These are phyloP conservation scores for Siniperca chuatsi DNA, from an alignment of 2,113 vertebrate species.

Conservation along the genomic window DNA sequence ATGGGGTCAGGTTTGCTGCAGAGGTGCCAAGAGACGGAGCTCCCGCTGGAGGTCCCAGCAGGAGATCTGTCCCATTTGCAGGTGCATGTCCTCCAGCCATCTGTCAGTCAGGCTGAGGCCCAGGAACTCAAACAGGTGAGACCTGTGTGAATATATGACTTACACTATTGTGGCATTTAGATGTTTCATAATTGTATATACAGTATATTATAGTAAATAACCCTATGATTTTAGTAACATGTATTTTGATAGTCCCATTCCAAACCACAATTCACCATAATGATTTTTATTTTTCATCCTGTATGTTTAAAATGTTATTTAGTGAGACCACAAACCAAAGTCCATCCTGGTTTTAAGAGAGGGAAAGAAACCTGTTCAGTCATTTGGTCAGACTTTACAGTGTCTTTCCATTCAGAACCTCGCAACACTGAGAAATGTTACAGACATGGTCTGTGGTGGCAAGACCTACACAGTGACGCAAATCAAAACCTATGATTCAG, in stretches of 20 bases:
- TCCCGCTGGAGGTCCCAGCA: constrained; percentile 75
- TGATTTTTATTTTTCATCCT: constrained; percentile 73
- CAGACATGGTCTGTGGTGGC: constrained; percentile 73
- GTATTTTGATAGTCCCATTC: constrained; percentile 67
- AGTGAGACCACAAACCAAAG: constrained; percentile 77
- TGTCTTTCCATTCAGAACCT: constrained; percentile 72
- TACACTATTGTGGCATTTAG: constrained; percentile 15
- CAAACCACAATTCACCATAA: constrained; percentile 66
- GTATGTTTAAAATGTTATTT: constrained; percentile 76
- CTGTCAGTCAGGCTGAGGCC: constrained; percentile 88
- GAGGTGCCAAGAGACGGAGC: constrained; percentile 76
- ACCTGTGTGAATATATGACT: constrained; percentile 9
- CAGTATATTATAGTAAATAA: constrained; percentile 40
- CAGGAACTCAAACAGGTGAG: constrained; percentile 93
- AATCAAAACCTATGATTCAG: constrained; percentile 53
- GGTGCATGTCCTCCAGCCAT: constrained; percentile 83
- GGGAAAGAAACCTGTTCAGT: constrained; percentile 75
- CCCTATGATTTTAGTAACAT: constrained; percentile 42
- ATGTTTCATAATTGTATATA: constrained; percentile 32
- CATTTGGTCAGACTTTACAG: constrained; percentile 71
- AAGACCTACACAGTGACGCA: constrained; percentile 72
- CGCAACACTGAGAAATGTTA: constrained; percentile 54
- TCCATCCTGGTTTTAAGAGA: constrained; percentile 76
- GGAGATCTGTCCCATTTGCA: constrained; percentile 84
- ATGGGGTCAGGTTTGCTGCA: constrained; percentile 82